Evolutionary conservation across 1,140 invertebrate genomes (phyloP), one percentile per base, ranked within the genome.

Genomic region (Pentalonia nigronervosa): DNA sequence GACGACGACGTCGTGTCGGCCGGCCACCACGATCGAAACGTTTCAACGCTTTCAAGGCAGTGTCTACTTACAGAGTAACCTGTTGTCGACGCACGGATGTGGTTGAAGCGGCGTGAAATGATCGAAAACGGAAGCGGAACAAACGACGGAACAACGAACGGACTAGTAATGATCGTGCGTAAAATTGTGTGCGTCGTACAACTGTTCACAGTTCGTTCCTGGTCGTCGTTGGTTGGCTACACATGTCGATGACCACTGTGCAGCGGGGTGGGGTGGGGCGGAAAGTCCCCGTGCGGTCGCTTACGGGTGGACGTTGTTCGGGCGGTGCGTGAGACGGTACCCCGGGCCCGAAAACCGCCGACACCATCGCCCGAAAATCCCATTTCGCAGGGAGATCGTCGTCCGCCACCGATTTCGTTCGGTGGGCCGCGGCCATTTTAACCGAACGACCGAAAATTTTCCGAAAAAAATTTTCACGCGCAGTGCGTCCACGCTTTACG

Each of bases 171-270:
- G 91, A 93, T 86, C 48, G 91, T 84, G 91, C 81, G 60, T 76
- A 76, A 76, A 30, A 86, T 93, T 86, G 81, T 93, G 25, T 86
- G 91, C 91, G 91, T 93, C 30, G 91, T 93, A 45, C 50, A 48
- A 48, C 67, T 53, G 48, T 93, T 34, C 14, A n/a, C 4, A 30
- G 60, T 76, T 76, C 60, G 60, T 76, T 93, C 48, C 76, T 86
- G 67, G 91, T n/a, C 30, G 91, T 23, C 30, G 47, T 93, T 93
- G 91, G 91, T 93, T 93, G 91, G 91, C 91, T 93, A 93, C 76
- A 93, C 91, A 93, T 93, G 50, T 56, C 48, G 25, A 11, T 8
- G 47, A 36, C 17, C 23, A 1, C 0, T 7, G 36, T 25, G 30
- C 36, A 0, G 53, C 36, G 53, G 48, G 88, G 87, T 17, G 60